These are phyloP conservation scores for Pygoscelis antarcticus DNA, from an alignment of 2,113 vertebrate species.

Conservation along the genomic window DNA sequence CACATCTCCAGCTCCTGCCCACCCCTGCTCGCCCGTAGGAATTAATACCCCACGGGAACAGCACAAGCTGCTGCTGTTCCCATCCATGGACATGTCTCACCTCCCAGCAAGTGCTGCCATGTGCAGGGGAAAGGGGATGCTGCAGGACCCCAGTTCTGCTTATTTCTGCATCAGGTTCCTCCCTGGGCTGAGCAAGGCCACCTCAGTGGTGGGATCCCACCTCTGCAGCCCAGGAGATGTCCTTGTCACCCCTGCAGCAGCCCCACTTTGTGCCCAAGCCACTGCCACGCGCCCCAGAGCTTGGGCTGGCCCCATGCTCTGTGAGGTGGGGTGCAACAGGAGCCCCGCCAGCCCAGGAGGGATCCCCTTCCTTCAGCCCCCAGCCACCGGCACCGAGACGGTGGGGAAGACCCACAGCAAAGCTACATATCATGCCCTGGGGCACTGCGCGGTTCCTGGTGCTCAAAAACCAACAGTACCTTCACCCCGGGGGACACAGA, in stretches of 20 bases:
- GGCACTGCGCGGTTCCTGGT: neutral
- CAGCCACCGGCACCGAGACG: neutral
- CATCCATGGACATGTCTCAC: accelerated
- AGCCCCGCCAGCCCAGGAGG: neutral
- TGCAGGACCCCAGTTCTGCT: neutral
- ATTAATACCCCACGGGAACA: neutral
- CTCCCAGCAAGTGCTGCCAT: neutral
- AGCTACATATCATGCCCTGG: no score
- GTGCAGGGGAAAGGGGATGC: neutral
- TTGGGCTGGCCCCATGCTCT: neutral
- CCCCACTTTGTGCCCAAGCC: accelerated
- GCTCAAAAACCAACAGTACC: neutral
- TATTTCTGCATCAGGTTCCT: neutral
- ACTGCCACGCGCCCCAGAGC: accelerated
- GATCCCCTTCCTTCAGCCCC: neutral
- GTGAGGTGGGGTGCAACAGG: neutral
- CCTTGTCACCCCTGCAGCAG: neutral
- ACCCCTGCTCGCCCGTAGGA: neutral
- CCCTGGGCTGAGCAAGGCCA: neutral
- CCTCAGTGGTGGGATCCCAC: neutral
- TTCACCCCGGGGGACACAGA: neutral
- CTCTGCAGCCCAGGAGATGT: neutral
- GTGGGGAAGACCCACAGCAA: neutral
- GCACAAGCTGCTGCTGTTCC: neutral
- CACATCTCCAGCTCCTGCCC: neutral